Conservation (phyloP, 2,888 invertebrate species). For the Idaea biselata region DNA sequence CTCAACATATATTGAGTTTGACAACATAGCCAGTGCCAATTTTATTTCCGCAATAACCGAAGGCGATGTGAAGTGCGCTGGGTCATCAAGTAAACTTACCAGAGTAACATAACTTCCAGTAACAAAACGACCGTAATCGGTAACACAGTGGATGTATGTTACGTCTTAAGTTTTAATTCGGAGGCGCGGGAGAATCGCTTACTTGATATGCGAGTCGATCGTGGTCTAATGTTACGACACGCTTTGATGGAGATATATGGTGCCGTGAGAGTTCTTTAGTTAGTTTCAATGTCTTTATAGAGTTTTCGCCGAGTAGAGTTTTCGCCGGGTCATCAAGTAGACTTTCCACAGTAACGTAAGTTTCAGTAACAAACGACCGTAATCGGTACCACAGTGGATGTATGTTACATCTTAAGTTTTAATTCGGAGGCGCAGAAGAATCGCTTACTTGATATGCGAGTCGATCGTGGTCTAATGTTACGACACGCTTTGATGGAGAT, state of each 20-base stretch:
- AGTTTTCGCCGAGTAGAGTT: too few species aligned
- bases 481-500: not conserved
- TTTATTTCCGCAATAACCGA: too few species aligned
- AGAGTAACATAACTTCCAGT: constrained; percentile 34
- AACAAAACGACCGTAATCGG: constrained; percentile 45
- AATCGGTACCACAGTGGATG: constrained; percentile 36
- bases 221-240: not conserved
- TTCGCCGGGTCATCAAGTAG: too few species aligned
- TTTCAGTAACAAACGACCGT: constrained; percentile 42
- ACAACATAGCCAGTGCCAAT: too few species aligned
- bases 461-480: not conserved
- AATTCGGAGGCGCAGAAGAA: not conserved
- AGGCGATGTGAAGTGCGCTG: too few species aligned
- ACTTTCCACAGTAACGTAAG: constrained; percentile 26
- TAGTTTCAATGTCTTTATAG: too few species aligned
- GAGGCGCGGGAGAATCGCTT: not conserved
- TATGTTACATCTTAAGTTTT: constrained; percentile 10
- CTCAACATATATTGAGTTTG: too few species aligned
- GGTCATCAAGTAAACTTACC: not conserved
- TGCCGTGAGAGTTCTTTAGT: not conserved
- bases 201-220: not conserved
- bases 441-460: not conserved
- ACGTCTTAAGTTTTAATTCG: not conserved
- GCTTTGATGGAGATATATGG: not conserved
- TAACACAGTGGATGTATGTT: constrained; percentile 28